Base-by-base conservation (phyloP, 2,888 invertebrate species). In the Papilio elwesi region DNA sequence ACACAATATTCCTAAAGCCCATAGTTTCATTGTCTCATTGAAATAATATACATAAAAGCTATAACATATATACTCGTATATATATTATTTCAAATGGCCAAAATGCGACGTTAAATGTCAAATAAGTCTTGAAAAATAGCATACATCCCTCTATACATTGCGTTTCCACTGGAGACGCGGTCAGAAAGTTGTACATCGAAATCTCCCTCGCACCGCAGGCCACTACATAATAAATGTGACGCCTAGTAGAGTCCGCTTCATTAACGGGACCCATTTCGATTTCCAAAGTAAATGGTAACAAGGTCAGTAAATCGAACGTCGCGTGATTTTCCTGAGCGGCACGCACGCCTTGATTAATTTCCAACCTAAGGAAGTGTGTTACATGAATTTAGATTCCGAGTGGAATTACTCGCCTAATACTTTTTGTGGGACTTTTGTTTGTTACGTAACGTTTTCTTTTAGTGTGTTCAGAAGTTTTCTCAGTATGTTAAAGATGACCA, bases 261-360 rank as follows among this genome's bases (percentile, higher is more conserved):
- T 71, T 71, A 66, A 66, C 52, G 47, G 65, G 71, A 66, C 66
- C 71, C 51, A 71, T 66, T 66, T 71, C 71, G 71, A 71, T 71
- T 66, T 16, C 51, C 49, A 57, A 66, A 71, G 51, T 59, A 66
- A 71, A 71, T 66, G 66, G 71, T 59, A 66, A 59, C 59, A 71
- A 52, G 70, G 64, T 48, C n/a, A 59, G 66, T 59, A 77, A 79
- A 78, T 74, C 76, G 72, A 76, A 75, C 75, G 74, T 83, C 74
- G 82, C 84, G 83, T 85, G 86, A 79, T 81, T 78, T 77, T 75
- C 16, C 49, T 47, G 70, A 76, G 78, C 78, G 79, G 79, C 84
- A 83, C 84, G 84, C 83, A 81, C 80, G 68, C 71, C 70, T 76
- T 81, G 81, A 85, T 84, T 84, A 85, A 84, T 84, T 81, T 80